A percentile compares a stretch with the other conserved stretches of the same genome.
Evolutionary conservation across 2,113 vertebrate species (phyloP).

Genomic region (Platichthys stellatus): DNA sequence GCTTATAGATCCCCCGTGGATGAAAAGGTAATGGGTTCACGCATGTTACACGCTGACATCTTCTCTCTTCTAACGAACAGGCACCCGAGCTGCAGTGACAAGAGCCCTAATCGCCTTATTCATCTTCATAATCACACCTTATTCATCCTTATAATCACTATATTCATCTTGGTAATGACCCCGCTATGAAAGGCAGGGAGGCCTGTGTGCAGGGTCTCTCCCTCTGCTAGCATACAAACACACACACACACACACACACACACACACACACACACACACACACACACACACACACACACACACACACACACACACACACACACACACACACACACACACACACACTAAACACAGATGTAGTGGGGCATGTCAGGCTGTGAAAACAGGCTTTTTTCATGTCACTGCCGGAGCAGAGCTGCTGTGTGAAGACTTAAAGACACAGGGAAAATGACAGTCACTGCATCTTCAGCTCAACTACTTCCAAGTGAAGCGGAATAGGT

Average conservation of each 20-base stretch:
- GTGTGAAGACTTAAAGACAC: conserved; percentile 25
- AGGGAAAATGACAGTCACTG: conserved; percentile 8
- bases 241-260: conserved; percentile 4
- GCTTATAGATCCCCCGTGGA: conserved; percentile 38
- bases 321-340: conserved; percentile 12
- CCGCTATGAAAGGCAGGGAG: conserved; percentile 45
- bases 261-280: neutral
- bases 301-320: neutral
- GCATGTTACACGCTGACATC: conserved; percentile 50
- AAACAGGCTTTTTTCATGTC: conserved; percentile 47
- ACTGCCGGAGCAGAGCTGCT: conserved; percentile 13
- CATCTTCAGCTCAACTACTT: conserved; percentile 1
- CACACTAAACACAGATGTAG: conserved; percentile 9
- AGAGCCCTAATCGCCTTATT: conserved; percentile 74
- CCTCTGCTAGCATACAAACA: neutral
- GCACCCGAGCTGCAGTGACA: conserved; percentile 58
- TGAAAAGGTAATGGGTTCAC: conserved; percentile 55
- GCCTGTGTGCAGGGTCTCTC: conserved; percentile 8
- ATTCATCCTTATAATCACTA: conserved; percentile 75
- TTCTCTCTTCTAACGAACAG: conserved; percentile 48
- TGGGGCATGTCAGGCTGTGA: conserved; percentile 2
- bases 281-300: neutral
- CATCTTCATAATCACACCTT: conserved; percentile 78
- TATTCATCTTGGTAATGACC: conserved; percentile 78
- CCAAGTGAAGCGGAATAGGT: neutral